Evolutionary conservation across 2,113 vertebrate species (phyloP).

Genomic region (Tychaedon coryphoeus): DNA sequence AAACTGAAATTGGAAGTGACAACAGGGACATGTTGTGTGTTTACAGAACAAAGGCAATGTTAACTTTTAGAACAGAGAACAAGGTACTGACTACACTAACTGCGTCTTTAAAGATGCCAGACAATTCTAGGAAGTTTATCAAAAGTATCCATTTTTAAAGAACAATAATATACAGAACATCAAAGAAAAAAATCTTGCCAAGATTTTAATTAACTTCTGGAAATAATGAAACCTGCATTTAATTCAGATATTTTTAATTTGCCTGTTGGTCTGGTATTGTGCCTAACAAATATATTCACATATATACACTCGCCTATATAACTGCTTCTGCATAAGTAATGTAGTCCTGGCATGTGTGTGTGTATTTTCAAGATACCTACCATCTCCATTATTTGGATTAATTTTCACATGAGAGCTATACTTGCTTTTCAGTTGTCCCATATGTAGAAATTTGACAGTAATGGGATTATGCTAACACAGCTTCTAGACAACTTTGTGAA

Average conservation of each 20-base stretch:
- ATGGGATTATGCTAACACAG: not conserved
- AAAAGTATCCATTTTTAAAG: conserved; percentile 7
- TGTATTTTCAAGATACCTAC: not conserved
- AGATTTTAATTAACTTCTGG: conserved; percentile 25
- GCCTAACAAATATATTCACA: not conserved
- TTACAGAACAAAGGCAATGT: conserved; percentile 15
- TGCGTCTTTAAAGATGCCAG: not conserved
- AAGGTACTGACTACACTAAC: not conserved
- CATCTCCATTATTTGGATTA: not conserved
- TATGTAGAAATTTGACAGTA: not conserved
- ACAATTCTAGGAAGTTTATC: conserved; percentile 57
- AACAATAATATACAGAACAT: conserved; percentile 12
- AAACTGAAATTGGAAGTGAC: not conserved
- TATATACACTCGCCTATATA: not conserved
- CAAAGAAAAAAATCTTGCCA: conserved; percentile 14
- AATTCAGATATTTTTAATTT: not conserved
- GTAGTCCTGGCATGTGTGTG: not conserved
- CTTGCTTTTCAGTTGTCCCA: not conserved
- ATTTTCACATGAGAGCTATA: not conserved
- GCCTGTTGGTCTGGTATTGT: not conserved
- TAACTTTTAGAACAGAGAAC: not conserved
- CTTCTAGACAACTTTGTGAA: not conserved
- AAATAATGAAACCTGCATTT: not conserved
- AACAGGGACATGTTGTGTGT: not conserved
- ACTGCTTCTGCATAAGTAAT: not conserved